Base-by-base conservation (phyloP, 1,140 invertebrate genomes). In the Orussus abietinus region DNA sequence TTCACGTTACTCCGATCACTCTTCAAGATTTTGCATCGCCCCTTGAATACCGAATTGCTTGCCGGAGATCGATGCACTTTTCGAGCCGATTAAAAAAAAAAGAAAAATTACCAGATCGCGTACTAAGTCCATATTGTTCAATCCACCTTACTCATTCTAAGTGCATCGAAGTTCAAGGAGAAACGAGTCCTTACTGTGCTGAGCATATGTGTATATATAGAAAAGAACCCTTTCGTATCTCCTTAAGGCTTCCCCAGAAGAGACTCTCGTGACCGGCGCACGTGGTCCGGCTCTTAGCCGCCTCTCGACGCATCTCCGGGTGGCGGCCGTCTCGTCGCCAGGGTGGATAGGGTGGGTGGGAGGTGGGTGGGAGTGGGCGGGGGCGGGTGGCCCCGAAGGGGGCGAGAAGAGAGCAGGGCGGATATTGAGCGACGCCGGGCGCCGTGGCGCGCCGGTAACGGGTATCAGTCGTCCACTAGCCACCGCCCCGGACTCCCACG, bases 371-470 rank as follows among this genome's bases (percentile, higher is more conserved):
- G n/a, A n/a, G n/a, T n/a, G n/a, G n/a, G n/a, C n/a, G 22, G 6
- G n/a, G 6, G 22, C n/a, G n/a, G 22, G 6, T 7, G 22, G 22
- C 22, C 6, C 22, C 22, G 22, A 7, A n/a, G 29, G 14, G 49
- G 31, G 41, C 35, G 45, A 47, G 29, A 39, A 18, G 43, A 22
- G 36, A 35, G 34, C 53, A 51, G 56, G 64, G 57, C 55, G 55
- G 58, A 68, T 71, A 71, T 69, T 66, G 68, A 71, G 64, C 69
- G 71, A 68, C 62, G 66, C 66, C 57, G 41, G 57, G 62, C 63
- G 63, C 63, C 68, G 64, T 58, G 62, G 66, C 62, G 68, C 69
- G 68, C 54, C 33, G 41, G 50, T 44, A 14, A 51, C 42, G 50
- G 51, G n/a, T n/a, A 55, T 66, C 65, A 74, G 68, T 74, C 57